Evolutionary conservation across 1,140 invertebrate species (phyloP).

Genomic region (Saxidomus purpurata): DNA sequence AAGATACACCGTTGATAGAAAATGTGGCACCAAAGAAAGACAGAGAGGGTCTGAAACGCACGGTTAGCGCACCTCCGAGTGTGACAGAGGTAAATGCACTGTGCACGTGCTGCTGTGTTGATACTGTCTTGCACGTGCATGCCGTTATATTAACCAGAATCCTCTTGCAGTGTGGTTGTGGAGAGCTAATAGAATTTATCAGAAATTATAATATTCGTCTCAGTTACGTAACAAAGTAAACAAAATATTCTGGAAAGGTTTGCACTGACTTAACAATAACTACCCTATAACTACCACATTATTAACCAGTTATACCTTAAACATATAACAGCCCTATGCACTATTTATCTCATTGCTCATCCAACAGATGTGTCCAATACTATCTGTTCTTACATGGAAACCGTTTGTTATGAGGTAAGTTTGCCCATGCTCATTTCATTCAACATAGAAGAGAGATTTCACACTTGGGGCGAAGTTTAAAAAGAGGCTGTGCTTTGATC

Average conservation of each 20-base stretch:
- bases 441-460: too few relatives aligned
- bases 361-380: too few relatives aligned
- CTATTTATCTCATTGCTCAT: too few relatives aligned
- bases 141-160: not conserved
- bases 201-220: not conserved
- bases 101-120: constrained; percentile 38
- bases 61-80: constrained; percentile 47
- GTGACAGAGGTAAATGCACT: constrained; percentile 63
- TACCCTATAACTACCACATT: too few relatives aligned
- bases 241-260: not conserved
- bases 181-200: not conserved
- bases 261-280: not conserved
- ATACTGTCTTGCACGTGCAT: constrained; percentile 9
- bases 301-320: too few relatives aligned
- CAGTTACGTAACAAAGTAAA: not conserved
- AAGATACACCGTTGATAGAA: constrained; percentile 62
- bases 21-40: constrained; percentile 55
- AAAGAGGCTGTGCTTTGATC: too few relatives aligned
- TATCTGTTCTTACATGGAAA: too few relatives aligned
- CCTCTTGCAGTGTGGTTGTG: not conserved
- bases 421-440: too few relatives aligned
- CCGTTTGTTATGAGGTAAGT: too few relatives aligned
- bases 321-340: too few relatives aligned
- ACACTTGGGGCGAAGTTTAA: too few relatives aligned
- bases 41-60: constrained; percentile 50